Evolutionary conservation across 2,113 vertebrate genomes (phyloP), one percentile per base, ranked within the genome.

Genomic region (Indri indri): DNA sequence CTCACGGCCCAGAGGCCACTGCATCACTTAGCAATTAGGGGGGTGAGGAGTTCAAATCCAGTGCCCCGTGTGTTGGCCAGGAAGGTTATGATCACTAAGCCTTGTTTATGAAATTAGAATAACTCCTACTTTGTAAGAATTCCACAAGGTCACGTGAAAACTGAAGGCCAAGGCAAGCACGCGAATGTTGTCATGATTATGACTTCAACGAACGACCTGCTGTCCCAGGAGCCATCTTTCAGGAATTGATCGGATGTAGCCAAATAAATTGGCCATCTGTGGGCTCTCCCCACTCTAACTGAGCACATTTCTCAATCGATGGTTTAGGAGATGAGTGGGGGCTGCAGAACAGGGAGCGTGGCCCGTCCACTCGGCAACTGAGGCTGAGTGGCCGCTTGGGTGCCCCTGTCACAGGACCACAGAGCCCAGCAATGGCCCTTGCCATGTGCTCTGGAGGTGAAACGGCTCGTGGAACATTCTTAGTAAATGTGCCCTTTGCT

Each of bases 391-490:
- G 11, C 34, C 37, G 4, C 12, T 0, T 0, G 2, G 34, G 27
- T 2, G 27, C 18, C 8, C 27, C 34, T 5, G 37, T 45, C 12
- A 2, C 8, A 32, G 88, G 34, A 30, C 6, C 32, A 5, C 4
- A 2, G 42, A 30, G 23, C 59, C 42, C 50, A 0, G 10, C n/a
- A 3, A 0, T 0, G 1, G 34, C 0, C 4, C 57, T 40, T 1
- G 1, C 34, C 37, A 22, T 4, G 0, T 6, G 9, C 13, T 5
- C 0, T 7, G 3, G 14, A 79, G 30, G 12, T 10, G 27, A 22
- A 22, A n/a, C 0, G 17, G 34, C 18, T 66, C 5, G 1, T 1
- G 0, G 23, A 47, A 6, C 45, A 0, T 23, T 11, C 81, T 68
- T 3, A 12, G 37, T 6, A 4, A 0, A 6, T 0, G 6, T 0